Conservation (phyloP, 2,888 invertebrate species). For the Parnassius glacialis region DNA sequence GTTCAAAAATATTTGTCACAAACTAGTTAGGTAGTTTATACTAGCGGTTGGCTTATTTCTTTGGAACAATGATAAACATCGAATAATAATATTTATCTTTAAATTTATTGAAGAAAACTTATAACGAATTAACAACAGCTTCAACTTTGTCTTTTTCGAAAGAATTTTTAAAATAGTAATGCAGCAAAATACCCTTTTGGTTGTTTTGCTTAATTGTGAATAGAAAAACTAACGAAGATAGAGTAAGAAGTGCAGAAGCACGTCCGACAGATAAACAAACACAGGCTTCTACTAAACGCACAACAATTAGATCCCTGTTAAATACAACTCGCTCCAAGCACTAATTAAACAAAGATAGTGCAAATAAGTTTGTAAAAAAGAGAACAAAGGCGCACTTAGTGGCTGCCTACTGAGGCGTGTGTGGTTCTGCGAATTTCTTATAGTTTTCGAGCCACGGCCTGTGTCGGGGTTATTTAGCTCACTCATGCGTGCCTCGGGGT, state of each 20-base stretch:
- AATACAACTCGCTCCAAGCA: conserved; percentile 12
- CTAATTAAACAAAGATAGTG: conserved; percentile 44
- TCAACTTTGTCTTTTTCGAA: too few relatives aligned
- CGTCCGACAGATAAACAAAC: not conserved
- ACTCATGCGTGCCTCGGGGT: conserved; percentile 47
- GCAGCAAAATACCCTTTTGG: too few relatives aligned
- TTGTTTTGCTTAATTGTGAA: too few relatives aligned
- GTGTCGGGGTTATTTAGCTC: conserved; percentile 63
- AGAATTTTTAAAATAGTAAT: too few relatives aligned
- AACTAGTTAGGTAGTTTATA: too few relatives aligned
- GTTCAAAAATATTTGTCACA: too few relatives aligned
- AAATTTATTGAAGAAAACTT: too few relatives aligned
- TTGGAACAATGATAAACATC: too few relatives aligned
- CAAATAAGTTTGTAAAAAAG: conserved; percentile 34
- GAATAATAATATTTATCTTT: too few relatives aligned
- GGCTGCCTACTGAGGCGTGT: conserved; percentile 51
- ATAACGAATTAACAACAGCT: too few relatives aligned
- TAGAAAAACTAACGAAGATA: not conserved
- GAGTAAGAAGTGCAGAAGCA: not conserved
- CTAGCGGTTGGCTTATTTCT: too few relatives aligned
- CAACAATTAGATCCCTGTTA: conserved; percentile 20
- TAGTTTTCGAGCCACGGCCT: conserved; percentile 49
- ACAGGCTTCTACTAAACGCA: conserved; percentile 2
- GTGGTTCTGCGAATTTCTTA: conserved; percentile 59
- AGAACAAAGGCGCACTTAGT: conserved; percentile 41